A percentile compares a stretch with the other conserved stretches of the same genome.
phyloP scores from a whole-genome alignment of 2,888 invertebrate genomes.

The Esperia sulphurella region DNA sequence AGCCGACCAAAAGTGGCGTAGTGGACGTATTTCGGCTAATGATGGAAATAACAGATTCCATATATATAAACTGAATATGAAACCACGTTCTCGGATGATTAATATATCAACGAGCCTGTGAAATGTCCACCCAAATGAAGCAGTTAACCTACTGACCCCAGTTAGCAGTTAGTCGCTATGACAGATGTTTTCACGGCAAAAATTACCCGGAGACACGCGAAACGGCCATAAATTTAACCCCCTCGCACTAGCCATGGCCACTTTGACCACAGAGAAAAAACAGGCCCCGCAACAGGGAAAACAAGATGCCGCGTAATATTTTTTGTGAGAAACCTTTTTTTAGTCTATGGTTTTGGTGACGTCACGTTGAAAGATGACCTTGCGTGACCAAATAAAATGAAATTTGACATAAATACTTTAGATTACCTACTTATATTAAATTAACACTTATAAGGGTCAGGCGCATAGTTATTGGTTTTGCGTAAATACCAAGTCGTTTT shows the following conservation, averaged over 20 bases:
- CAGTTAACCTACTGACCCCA: conserved; percentile 60
- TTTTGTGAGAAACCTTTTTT: conserved; percentile 4
- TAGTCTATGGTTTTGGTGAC: conserved; percentile 18
- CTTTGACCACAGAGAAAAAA: conserved; percentile 13
- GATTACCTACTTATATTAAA: conserved; percentile 37
- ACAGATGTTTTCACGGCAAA: conserved; percentile 61
- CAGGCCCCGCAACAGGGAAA: background rate
- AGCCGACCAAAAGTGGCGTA: no score
- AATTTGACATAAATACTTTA: conserved; percentile 13
- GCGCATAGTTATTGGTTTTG: no score
- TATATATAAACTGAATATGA: no score
- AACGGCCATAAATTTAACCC: conserved; percentile 44
- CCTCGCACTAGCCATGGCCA: conserved; percentile 16
- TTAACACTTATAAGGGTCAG: conserved; percentile 16
- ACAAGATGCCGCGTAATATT: background rate
- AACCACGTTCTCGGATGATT: conserved; percentile 34
- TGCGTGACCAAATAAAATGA: conserved; percentile 51
- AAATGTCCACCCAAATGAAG: conserved; percentile 37
- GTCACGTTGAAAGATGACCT: conserved; percentile 33
- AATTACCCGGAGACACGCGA: conserved; percentile 50
- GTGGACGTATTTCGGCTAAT: no score
- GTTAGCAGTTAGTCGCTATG: conserved; percentile 44
- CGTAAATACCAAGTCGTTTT: no score
- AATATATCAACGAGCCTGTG: conserved; percentile 25
- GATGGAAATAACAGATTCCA: no score